phyloP scores from a whole-genome alignment of 2,888 invertebrate genomes.

The Apamea crenata region DNA sequence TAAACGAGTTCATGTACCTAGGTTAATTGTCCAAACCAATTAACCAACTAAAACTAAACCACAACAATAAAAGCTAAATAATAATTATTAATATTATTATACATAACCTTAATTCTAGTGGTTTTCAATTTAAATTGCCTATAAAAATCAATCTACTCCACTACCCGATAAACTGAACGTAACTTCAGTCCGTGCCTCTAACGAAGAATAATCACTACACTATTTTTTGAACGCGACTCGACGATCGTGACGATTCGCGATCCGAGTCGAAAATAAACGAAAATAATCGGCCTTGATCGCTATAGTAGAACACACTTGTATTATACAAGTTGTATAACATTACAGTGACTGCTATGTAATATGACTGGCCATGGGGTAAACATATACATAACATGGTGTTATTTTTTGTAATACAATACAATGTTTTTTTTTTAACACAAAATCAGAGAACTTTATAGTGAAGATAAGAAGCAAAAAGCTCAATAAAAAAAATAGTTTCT shows the following conservation, averaged over 20 bases:
- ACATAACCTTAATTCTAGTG: neutral
- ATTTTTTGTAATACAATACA: neutral
- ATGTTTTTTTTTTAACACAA: neutral
- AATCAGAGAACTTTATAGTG: neutral
- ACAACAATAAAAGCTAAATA: neutral
- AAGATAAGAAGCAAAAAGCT: neutral
- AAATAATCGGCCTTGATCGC: slow-evolving; percentile 56
- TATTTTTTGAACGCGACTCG: slow-evolving; percentile 40
- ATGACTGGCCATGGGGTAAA: too few relatives aligned
- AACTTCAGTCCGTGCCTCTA: slow-evolving; percentile 24
- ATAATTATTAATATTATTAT: neutral
- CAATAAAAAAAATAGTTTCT: neutral
- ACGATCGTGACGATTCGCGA: slow-evolving; percentile 54
- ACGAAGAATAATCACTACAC: slow-evolving; percentile 26
- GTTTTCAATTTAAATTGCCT: slow-evolving; percentile 25
- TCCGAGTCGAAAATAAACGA: slow-evolving; percentile 57
- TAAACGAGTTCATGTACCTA: neutral
- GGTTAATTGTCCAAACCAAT: neutral
- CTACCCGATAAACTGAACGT: slow-evolving; percentile 30
- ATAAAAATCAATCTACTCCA: slow-evolving; percentile 9
- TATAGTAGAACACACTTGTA: slow-evolving; percentile 41
- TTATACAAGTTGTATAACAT: slow-evolving; percentile 36
- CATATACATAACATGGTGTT: neutral
- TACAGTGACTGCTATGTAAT: slow-evolving; percentile 44
- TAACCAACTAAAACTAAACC: neutral